Percentiles rank a stretch among this genome's conserved stretches.
Conservation (phyloP, 2,797 vertebrate species). For the Syngnathus acus region DNA sequence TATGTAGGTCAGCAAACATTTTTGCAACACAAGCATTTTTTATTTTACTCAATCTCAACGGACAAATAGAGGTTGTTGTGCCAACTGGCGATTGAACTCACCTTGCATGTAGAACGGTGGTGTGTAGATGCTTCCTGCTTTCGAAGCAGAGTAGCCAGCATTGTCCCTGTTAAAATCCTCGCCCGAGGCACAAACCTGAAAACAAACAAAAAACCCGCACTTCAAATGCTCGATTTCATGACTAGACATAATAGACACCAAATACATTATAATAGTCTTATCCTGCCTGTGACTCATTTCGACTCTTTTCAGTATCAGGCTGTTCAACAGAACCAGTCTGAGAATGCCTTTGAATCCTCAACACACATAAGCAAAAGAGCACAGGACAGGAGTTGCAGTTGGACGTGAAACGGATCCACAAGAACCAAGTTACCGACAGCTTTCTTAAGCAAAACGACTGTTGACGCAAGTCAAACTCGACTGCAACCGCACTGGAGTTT, state of each 20-base stretch:
- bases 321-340: background rate
- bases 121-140: slow-evolving; percentile 82
- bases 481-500: slow-evolving; percentile 61
- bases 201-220: background rate
- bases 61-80: slow-evolving; percentile 4
- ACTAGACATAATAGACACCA: no score
- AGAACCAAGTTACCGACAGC: slow-evolving; percentile 4
- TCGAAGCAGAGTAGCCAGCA: slow-evolving; percentile 75
- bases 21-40: background rate
- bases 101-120: slow-evolving; percentile 87
- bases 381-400: background rate
- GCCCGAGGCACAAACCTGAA: slow-evolving; percentile 74
- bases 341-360: slow-evolving; percentile 27
- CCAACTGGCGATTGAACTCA: slow-evolving; percentile 43
- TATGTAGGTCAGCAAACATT: background rate
- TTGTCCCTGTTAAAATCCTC: slow-evolving; percentile 85
- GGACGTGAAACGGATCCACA: background rate
- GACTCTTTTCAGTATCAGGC: background rate
- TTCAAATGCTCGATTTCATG: no score
- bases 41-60: background rate
- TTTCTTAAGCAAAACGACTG: slow-evolving; percentile 36
- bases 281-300: slow-evolving; percentile 10
- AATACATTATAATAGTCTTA: slow-evolving; percentile 11
- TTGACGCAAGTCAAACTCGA: slow-evolving; percentile 43
- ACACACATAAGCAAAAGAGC: slow-evolving; percentile 1